phyloP scores from a whole-genome alignment of 2,113 vertebrate species.

The Bufo gargarizans region DNA sequence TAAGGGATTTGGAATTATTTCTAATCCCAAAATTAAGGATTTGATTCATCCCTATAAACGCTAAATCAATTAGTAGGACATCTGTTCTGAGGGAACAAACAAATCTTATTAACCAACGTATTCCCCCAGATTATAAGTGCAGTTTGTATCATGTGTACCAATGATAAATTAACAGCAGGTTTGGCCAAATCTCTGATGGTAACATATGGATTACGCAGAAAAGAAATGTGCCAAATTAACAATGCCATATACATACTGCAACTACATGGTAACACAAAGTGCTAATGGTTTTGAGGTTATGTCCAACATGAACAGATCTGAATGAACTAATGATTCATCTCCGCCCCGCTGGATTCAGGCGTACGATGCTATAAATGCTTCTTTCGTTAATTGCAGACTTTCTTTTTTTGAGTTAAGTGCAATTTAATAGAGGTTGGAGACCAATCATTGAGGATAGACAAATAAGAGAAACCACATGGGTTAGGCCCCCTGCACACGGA shows the following conservation, averaged over 20 bases:
- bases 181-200: not conserved
- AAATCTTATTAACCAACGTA: not conserved
- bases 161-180: not conserved
- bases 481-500: no score
- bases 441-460: no score
- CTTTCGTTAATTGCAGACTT: no score
- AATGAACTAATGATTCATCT: no score
- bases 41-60: constrained; percentile 5
- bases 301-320: no score
- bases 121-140: not conserved
- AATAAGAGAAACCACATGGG: no score
- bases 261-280: not conserved
- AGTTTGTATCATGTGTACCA: no score
- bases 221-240: not conserved
- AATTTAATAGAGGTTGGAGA: no score
- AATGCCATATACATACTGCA: not conserved
- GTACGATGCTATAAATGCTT: no score
- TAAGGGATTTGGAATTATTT: constrained; percentile 16
- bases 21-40: constrained; percentile 24
- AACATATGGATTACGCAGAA: not conserved
- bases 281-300: no score
- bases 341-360: no score
- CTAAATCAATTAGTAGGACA: constrained; percentile 16
- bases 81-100: not conserved
- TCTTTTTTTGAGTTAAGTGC: no score